Percentiles rank a stretch among this genome's conserved stretches.
These are phyloP conservation scores for Artemia sp. DNA, from an alignment of 2,888 invertebrate genomes.

Conservation along the genomic window DNA sequence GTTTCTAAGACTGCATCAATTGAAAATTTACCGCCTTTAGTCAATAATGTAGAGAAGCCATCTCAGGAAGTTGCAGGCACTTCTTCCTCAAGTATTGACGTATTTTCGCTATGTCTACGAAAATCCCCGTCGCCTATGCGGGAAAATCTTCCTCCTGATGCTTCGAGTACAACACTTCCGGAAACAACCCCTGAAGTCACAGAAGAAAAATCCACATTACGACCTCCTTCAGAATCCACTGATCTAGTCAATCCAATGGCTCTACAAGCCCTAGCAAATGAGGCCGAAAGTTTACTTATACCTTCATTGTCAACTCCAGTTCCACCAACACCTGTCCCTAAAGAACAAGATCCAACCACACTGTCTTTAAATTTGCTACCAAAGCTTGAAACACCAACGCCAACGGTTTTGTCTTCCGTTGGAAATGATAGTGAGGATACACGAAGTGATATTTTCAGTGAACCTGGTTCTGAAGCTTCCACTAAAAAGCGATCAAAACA, in stretches of 20 bases:
- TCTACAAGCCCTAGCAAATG: not conserved
- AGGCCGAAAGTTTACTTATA: not conserved
- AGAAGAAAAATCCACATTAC: not conserved
- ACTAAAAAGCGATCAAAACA: not conserved
- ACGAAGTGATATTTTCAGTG: constrained; percentile 1
- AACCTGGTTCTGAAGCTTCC: not conserved
- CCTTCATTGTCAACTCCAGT: not conserved
- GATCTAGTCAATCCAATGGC: constrained; percentile 12
- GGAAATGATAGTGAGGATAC: constrained; percentile 14
- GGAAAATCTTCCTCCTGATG: not conserved
- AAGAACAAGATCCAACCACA: not conserved
- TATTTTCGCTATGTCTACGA: too few species aligned
- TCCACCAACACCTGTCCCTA: not conserved
- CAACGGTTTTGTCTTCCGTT: not conserved
- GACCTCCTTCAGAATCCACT: constrained; percentile 5
- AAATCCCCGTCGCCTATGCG: not conserved
- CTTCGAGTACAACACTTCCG: not conserved
- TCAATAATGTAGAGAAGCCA: not conserved
- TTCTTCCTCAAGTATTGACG: too few species aligned
- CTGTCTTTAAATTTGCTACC: not conserved
- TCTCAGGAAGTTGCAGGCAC: not conserved
- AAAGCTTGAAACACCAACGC: not conserved
- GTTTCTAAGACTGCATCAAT: not conserved
- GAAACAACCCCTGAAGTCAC: not conserved
- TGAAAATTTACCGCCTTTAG: not conserved